phyloP scores from a whole-genome alignment of 2,797 vertebrate species.

The Babyrousa celebensis region DNA sequence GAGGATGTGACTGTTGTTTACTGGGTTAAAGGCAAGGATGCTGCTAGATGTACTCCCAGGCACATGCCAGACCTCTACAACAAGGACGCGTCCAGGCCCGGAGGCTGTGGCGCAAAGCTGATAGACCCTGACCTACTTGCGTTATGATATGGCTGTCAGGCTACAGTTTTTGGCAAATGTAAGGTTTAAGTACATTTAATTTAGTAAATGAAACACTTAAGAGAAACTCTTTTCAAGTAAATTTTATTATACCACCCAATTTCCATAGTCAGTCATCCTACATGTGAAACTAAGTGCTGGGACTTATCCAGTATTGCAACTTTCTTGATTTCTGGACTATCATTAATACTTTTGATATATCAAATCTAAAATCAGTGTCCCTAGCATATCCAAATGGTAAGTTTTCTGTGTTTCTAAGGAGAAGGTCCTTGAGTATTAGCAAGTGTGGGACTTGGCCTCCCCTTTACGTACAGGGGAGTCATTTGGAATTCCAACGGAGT shows the following conservation, averaged over 20 bases:
- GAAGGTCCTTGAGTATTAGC: not conserved
- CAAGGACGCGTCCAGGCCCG: not conserved
- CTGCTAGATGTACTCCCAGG: not conserved
- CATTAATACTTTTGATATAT: not conserved
- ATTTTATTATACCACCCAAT: not conserved
- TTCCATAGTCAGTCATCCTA: not conserved
- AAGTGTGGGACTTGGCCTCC: not conserved
- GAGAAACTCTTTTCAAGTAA: not conserved
- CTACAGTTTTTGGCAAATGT: not conserved
- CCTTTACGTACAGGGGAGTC: too few relatives aligned
- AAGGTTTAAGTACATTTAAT: not conserved
- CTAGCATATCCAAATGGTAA: not conserved
- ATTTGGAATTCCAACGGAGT: not conserved
- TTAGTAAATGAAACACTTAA: not conserved
- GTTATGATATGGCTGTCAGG: not conserved
- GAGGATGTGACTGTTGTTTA: not conserved
- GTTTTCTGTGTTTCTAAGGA: not conserved
- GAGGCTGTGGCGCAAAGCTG: not conserved
- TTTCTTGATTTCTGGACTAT: not conserved
- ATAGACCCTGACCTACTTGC: not conserved
- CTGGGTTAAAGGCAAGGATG: not conserved
- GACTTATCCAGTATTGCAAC: not conserved
- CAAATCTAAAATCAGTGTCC: not conserved
- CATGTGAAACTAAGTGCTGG: not conserved
- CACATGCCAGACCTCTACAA: accelerated